phyloP scores from a whole-genome alignment of 2,113 vertebrate species.

The Steatornis caripensis region DNA sequence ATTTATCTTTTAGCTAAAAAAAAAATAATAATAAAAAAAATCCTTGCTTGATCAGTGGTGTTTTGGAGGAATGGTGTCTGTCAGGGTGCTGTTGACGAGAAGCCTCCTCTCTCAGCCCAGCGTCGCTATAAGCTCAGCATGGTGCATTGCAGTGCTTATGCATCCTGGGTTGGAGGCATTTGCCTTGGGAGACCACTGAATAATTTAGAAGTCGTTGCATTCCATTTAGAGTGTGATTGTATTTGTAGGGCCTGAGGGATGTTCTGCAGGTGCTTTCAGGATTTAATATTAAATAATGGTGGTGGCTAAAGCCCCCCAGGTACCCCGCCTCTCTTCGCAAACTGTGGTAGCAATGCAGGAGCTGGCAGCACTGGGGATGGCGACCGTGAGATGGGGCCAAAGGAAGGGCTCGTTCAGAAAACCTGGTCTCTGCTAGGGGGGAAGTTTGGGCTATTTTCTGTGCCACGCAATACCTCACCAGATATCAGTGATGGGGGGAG shows the following conservation, averaged over 20 bases:
- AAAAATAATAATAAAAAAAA: too few species aligned
- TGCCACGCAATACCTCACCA: neutral
- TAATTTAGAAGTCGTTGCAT: neutral
- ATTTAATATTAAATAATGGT: neutral
- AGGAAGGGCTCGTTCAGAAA: neutral
- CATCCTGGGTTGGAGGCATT: neutral
- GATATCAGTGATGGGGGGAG: neutral
- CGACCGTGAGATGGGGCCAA: neutral
- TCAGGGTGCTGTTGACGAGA: fast-evolving
- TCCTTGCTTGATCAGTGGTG: neutral
- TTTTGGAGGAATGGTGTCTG: neutral
- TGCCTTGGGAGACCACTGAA: neutral
- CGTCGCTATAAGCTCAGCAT: neutral
- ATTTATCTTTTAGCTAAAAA: neutral
- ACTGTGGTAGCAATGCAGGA: neutral
- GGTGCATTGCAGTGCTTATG: neutral
- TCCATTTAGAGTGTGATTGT: neutral
- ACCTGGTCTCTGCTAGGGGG: neutral
- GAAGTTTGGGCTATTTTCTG: neutral
- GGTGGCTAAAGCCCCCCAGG: neutral
- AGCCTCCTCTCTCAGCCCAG: neutral
- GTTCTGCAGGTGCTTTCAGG: neutral
- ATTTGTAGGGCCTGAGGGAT: neutral
- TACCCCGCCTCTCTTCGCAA: neutral
- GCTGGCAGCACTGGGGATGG: neutral